Base-by-base conservation (phyloP, 2,113 vertebrate species). In the Nerophis lumbriciformis region DNA sequence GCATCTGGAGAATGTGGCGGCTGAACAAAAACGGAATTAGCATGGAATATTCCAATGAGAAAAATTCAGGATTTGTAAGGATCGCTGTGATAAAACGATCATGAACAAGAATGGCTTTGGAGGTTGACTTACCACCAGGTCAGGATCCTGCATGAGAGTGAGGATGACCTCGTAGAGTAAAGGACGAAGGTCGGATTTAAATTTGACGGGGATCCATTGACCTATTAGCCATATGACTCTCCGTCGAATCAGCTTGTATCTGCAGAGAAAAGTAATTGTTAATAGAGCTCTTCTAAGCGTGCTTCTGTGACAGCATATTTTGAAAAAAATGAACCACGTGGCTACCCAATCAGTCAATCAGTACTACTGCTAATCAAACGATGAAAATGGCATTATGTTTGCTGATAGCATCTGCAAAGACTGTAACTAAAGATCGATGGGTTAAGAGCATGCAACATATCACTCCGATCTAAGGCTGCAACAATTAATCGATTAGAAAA, bases 161-260 rank as follows among this genome's bases (percentile, higher is more conserved):
- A 94, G 76, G 80, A 99, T 95, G 71, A 93, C 91, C 77, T 96
- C 93, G 54, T 98, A 99, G 1, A 98, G 90, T 82, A 96, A 83
- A 72, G 97, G 97, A 72, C 95, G 93, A 68, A 97, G 90, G 60
- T 98, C 95, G 2, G 94, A 92, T 71, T 96, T 96, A 80, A 98
- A 98, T 89, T 97, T 98, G 79, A 99, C 95, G 52, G 96, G 93
- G 87, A 98, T 94, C 97, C 97, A 99, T 80, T 96, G 95, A 77
- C 96, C 97, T 67, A 98, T 94, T 66, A 99, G 88, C 97, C 95
- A 98, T 79, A 98, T 97, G 72, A 98, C 95, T 75, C 95, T 86
- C 55, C 95, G 83, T 15, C 96, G 92, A 83, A 99, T 95, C 69
- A 95, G 86, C 71, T 98, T 98, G 80, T 98, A 99, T 73, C 97